Conservation (phyloP, 2,888 invertebrate genomes). For the Tinea trinotella region DNA sequence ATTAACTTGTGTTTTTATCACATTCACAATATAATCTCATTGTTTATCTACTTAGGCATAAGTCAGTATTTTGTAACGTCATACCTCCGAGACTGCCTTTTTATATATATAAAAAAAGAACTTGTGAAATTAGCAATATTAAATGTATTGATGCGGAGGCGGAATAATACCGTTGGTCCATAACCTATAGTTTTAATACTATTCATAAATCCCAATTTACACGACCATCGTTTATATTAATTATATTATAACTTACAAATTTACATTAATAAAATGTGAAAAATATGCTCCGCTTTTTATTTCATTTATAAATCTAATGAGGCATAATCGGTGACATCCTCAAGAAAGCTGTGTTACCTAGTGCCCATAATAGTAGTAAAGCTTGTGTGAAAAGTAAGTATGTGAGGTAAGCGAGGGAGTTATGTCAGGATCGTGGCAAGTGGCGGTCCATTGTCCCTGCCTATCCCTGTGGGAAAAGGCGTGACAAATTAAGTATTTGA, state of each 20-base stretch:
- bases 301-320: too few species aligned
- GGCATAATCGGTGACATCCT: too few species aligned
- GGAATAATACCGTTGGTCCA: constrained; percentile 41
- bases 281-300: constrained; percentile 28
- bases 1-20: constrained; percentile 53
- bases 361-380: too few species aligned
- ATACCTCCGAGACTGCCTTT: constrained; percentile 73
- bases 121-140: constrained; percentile 26
- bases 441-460: too few species aligned
- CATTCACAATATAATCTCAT: constrained; percentile 67
- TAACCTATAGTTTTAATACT: constrained; percentile 52
- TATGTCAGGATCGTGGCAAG: too few species aligned
- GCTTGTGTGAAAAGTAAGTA: too few species aligned
- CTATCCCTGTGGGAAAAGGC: too few species aligned
- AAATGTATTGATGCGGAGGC: background rate
- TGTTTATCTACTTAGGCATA: constrained; percentile 65
- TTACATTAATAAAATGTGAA: constrained; percentile 72
- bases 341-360: too few species aligned
- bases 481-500: too few species aligned
- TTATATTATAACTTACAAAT: constrained; percentile 73
- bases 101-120: constrained; percentile 24
- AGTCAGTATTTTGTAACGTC: constrained; percentile 68
- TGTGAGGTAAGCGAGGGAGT: too few species aligned
- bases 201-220: constrained; percentile 66
- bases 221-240: constrained; percentile 72